Conservation (phyloP, 2,113 vertebrate genomes). For the Pongo pygmaeus region DNA sequence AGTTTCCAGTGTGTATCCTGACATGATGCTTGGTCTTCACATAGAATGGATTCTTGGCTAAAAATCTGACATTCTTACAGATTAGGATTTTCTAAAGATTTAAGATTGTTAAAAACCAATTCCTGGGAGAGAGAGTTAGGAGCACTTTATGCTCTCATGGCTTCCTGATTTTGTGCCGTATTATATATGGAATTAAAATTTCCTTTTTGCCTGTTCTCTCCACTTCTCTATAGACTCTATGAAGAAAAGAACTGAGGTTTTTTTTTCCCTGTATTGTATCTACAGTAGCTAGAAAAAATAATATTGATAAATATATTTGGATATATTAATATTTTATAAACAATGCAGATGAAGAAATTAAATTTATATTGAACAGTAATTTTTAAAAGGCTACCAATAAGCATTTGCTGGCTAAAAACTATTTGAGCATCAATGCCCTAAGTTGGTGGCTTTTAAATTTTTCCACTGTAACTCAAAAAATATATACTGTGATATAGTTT, state of each 20-base stretch:
- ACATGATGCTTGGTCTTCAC: not conserved
- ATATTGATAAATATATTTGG: not conserved
- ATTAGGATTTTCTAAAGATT: not conserved
- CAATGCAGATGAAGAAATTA: not conserved
- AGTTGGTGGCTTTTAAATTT: not conserved
- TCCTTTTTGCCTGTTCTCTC: not conserved
- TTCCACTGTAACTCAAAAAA: not conserved
- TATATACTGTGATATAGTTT: not conserved
- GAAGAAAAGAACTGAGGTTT: not conserved
- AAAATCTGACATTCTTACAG: not conserved
- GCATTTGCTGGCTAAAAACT: not conserved
- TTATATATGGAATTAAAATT: not conserved
- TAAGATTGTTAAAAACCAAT: slow-evolving; percentile 1
- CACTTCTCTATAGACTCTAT: not conserved
- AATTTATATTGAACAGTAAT: not conserved
- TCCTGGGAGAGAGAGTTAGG: not conserved
- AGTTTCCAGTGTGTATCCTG: slow-evolving; percentile 29
- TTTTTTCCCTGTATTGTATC: not conserved
- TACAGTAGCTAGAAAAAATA: not conserved
- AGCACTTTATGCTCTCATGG: not conserved
- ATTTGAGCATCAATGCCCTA: not conserved
- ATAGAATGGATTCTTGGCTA: not conserved
- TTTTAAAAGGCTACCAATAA: not conserved
- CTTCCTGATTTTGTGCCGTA: not conserved
- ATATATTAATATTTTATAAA: not conserved